Evolutionary conservation across 2,888 invertebrate genomes (phyloP).

Genomic region (Cephonodes hylas): DNA sequence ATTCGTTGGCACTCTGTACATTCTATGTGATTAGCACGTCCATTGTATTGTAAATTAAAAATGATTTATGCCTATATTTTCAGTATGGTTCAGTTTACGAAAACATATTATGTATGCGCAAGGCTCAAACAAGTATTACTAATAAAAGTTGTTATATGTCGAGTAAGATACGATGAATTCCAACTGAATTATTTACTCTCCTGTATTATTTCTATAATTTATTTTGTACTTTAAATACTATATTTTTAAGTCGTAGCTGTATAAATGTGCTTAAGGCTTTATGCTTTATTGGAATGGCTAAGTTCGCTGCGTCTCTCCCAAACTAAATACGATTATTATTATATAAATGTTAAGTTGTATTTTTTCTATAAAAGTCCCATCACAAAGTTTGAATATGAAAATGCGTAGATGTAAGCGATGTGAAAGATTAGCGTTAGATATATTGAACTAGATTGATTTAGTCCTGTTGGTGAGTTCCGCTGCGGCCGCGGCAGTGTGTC

Average conservation of each 20-base stretch:
- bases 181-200: slow-evolving; percentile 46
- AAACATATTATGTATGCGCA: slow-evolving; percentile 22
- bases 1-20: slow-evolving; percentile 10
- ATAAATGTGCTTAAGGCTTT: slow-evolving; percentile 69
- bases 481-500: slow-evolving; percentile 32
- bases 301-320: slow-evolving; percentile 57
- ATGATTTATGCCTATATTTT: slow-evolving; percentile 11
- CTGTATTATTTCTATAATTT: slow-evolving; percentile 56
- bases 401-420: slow-evolving; percentile 58
- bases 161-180: slow-evolving; percentile 42
- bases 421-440: slow-evolving; percentile 65
- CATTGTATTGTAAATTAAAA: slow-evolving; percentile 15
- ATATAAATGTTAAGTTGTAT: slow-evolving; percentile 58
- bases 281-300: slow-evolving; percentile 62
- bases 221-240: slow-evolving; percentile 55
- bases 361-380: slow-evolving; percentile 63
- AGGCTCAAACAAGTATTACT: slow-evolving; percentile 39
- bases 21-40: slow-evolving; percentile 26
- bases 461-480: slow-evolving; percentile 67
- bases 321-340: not conserved
- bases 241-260: slow-evolving; percentile 67
- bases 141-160: slow-evolving; percentile 36
- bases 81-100: slow-evolving; percentile 2
- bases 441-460: slow-evolving; percentile 66
- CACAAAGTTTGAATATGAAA: slow-evolving; percentile 69